A percentile compares a stretch with the other conserved stretches of the same genome.
These are phyloP conservation scores for Avahi laniger DNA, from an alignment of 2,797 vertebrate genomes.

Conservation along the genomic window DNA sequence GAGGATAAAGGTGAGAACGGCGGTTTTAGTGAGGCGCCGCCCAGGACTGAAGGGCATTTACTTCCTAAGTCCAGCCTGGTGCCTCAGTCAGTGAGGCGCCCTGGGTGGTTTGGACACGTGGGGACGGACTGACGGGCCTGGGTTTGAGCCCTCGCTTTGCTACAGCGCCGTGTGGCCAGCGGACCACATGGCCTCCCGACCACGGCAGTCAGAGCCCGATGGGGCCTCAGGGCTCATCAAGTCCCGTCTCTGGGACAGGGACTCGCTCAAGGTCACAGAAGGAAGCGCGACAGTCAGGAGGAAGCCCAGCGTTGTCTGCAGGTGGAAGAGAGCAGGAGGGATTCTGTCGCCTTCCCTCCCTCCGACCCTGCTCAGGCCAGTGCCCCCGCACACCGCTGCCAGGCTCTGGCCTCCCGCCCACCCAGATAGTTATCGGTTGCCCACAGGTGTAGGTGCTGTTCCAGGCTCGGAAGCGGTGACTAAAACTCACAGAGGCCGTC, in stretches of 20 bases:
- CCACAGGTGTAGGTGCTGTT: background rate
- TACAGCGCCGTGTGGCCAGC: background rate
- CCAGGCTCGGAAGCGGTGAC: background rate
- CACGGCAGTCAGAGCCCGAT: background rate
- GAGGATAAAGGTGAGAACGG: background rate
- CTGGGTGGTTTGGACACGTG: rapidly evolving
- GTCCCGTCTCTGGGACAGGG: background rate
- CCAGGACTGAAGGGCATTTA: background rate
- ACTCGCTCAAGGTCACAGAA: background rate
- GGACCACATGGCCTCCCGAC: background rate
- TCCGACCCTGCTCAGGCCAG: background rate
- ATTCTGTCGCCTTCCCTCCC: rapidly evolving
- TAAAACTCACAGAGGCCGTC: background rate
- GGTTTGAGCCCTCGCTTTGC: background rate
- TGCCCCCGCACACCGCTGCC: background rate
- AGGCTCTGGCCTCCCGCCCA: background rate
- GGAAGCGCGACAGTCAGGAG: background rate
- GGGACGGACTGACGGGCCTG: background rate
- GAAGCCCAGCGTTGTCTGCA: background rate
- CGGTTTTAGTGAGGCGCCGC: background rate
- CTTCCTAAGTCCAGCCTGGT: background rate
- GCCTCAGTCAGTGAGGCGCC: background rate
- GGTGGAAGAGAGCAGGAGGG: background rate
- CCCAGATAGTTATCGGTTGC: background rate
- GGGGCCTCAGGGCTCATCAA: background rate